phyloP scores from a whole-genome alignment of 2,113 vertebrate species.

The Lepus americanus region DNA sequence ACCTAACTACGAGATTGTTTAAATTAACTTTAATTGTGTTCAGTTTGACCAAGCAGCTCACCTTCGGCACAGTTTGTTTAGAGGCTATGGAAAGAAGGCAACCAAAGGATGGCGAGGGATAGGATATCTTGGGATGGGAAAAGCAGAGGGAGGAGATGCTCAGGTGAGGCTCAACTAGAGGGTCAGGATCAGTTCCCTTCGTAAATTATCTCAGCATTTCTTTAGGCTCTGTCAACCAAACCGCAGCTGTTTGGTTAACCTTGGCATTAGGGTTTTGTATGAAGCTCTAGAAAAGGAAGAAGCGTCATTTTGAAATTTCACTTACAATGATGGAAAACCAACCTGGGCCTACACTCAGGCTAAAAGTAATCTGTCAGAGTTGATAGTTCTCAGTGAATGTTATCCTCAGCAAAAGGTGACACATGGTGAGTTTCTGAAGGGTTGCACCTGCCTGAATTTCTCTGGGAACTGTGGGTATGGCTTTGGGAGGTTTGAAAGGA shows the following conservation, averaged over 20 bases:
- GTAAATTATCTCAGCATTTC: slow-evolving; percentile 27
- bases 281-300: slow-evolving; percentile 57
- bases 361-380: slow-evolving; percentile 24
- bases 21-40: slow-evolving; percentile 53
- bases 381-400: slow-evolving; percentile 15
- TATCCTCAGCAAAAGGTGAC: slow-evolving; percentile 36
- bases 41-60: slow-evolving; percentile 41
- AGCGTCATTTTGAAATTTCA: slow-evolving; percentile 44
- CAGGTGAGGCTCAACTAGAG: neutral
- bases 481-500: neutral
- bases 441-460: neutral
- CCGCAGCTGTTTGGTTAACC: neutral
- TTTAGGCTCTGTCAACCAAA: neutral
- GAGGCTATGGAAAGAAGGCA: neutral
- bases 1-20: slow-evolving; percentile 44
- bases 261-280: neutral
- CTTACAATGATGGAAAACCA: slow-evolving; percentile 19
- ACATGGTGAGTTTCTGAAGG: neutral
- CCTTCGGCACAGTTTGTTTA: slow-evolving; percentile 31
- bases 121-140: neutral
- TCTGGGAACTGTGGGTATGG: neutral
- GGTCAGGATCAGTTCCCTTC: neutral
- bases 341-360: neutral
- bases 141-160: neutral
- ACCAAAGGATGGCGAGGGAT: neutral